Percentiles rank a stretch among this genome's conserved stretches.
Evolutionary conservation across 1,140 invertebrate genomes (phyloP).

Genomic region (Pseudomyrmex gracilis): DNA sequence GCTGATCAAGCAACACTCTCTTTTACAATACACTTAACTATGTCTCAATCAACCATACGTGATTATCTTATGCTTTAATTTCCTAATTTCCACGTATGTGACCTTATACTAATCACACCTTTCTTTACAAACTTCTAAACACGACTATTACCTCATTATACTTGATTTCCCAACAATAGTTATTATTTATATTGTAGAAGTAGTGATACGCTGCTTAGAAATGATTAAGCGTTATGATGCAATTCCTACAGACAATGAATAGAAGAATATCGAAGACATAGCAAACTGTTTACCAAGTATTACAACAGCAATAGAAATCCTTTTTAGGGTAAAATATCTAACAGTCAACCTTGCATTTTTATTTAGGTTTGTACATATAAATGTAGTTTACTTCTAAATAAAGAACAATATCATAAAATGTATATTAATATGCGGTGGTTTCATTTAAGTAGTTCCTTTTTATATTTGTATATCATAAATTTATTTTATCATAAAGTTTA

Average conservation of each 20-base stretch:
- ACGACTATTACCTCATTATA: too few relatives aligned
- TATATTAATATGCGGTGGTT: too few relatives aligned
- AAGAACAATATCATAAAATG: too few relatives aligned
- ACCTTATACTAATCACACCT: too few relatives aligned
- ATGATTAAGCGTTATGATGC: slow-evolving; percentile 8
- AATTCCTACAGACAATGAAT: slow-evolving; percentile 11
- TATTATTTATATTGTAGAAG: background rate
- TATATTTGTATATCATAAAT: slow-evolving; percentile 8
- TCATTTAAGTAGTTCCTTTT: too few relatives aligned
- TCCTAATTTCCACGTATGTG: too few relatives aligned
- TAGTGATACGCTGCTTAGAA: slow-evolving; percentile 18
- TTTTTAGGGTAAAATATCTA: slow-evolving; percentile 7
- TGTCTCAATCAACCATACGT: too few relatives aligned
- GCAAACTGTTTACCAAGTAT: slow-evolving; percentile 13
- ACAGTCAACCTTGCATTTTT: slow-evolving; percentile 23
- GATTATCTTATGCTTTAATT: too few relatives aligned
- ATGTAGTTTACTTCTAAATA: background rate
- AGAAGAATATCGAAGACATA: slow-evolving; percentile 2
- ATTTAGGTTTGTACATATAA: slow-evolving; percentile 21
- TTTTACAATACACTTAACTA: too few relatives aligned
- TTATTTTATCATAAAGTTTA: background rate
- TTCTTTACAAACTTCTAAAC: too few relatives aligned
- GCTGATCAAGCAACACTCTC: too few relatives aligned
- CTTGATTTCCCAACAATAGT: too few relatives aligned
- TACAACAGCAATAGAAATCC: slow-evolving; percentile 29